Evolutionary conservation across 1,140 invertebrate genomes (phyloP).

Genomic region (Harpegnathos saltator): DNA sequence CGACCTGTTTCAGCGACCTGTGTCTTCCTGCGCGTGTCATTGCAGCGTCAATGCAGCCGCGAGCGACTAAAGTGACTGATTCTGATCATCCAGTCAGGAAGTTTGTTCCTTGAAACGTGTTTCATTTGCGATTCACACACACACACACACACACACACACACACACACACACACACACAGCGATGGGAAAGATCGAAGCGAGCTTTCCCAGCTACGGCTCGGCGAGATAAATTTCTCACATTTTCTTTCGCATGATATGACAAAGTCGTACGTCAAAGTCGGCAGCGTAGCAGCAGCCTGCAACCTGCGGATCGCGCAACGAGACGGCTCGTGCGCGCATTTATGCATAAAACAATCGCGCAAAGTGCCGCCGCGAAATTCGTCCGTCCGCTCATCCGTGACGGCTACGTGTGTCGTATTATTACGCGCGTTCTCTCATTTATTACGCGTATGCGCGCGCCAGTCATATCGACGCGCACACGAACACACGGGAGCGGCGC

Average conservation of each 20-base stretch:
- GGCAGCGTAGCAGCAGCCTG: background rate
- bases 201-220: too few species aligned
- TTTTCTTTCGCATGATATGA: background rate
- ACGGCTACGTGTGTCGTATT: background rate
- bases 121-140: too few species aligned
- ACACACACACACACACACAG: too few species aligned
- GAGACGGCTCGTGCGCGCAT: conserved; percentile 12
- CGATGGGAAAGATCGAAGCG: too few species aligned
- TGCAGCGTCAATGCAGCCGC: too few species aligned
- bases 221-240: background rate
- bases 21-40: too few species aligned
- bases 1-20: too few species aligned
- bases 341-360: conserved; percentile 44
- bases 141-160: too few species aligned
- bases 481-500: conserved; percentile 21
- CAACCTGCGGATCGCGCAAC: too few species aligned
- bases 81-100: too few species aligned
- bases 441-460: background rate
- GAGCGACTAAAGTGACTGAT: too few species aligned
- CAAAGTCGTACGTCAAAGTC: background rate
- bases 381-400: background rate
- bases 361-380: conserved; percentile 22
- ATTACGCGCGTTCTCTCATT: conserved; percentile 28
- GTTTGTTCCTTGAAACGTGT: too few species aligned
- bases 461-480: background rate